phyloP scores from a whole-genome alignment of 1,140 invertebrate genomes.

The Mactra quadrangularis region DNA sequence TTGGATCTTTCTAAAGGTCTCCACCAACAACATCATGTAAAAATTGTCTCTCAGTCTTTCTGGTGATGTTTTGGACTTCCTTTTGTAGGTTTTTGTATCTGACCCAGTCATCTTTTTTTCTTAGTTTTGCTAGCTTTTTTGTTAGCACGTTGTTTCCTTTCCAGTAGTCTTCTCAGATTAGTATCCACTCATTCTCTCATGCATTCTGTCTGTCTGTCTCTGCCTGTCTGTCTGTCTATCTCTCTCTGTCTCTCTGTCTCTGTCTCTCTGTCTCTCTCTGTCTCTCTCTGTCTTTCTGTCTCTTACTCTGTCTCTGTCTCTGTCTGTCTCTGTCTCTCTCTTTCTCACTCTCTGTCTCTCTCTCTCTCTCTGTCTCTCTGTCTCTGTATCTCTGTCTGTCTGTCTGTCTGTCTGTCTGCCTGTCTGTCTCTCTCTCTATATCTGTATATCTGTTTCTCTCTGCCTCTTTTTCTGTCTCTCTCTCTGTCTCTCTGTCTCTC shows the following conservation, averaged over 20 bases:
- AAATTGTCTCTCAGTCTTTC: not conserved
- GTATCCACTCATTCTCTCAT: not conserved
- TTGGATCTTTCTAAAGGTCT: not conserved
- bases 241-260: not conserved
- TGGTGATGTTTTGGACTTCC: not conserved
- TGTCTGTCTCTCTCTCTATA: not conserved
- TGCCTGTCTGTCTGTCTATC: slow-evolving; percentile 26
- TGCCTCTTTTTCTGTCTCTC: slow-evolving; percentile 41
- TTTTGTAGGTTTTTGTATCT: not conserved
- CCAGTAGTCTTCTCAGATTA: not conserved
- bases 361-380: slow-evolving; percentile 30
- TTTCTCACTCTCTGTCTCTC: slow-evolving; percentile 7
- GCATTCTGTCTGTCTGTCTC: not conserved
- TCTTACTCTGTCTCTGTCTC: not conserved
- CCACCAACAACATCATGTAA: not conserved
- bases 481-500: slow-evolving; percentile 28
- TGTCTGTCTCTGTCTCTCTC: not conserved
- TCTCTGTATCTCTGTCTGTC: slow-evolving; percentile 24
- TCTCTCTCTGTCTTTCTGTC: not conserved
- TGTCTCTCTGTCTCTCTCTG: not conserved
- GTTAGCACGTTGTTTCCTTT: not conserved
- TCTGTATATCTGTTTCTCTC: not conserved
- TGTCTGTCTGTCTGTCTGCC: too few relatives aligned
- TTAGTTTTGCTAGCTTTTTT: not conserved
- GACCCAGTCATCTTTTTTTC: not conserved